Evolutionary conservation across 2,888 invertebrate genomes (phyloP).

Genomic region (Acronicta alni): DNA sequence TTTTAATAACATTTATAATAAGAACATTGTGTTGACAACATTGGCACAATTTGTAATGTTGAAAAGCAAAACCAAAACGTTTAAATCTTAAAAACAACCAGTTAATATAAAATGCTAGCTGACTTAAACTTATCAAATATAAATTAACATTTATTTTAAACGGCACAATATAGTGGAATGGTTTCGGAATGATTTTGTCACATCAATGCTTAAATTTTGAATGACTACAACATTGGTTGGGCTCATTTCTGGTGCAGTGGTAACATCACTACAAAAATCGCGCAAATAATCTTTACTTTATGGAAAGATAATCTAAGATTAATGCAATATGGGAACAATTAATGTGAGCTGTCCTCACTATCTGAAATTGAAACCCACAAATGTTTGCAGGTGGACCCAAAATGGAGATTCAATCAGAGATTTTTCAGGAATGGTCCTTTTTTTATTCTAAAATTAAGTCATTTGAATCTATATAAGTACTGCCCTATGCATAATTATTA

Average conservation of each 20-base stretch:
- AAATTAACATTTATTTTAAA: constrained; percentile 50
- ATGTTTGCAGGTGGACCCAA: constrained; percentile 33
- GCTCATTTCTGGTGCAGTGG: neutral
- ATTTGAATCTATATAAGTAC: constrained; percentile 57
- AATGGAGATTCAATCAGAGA: constrained; percentile 56
- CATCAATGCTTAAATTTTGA: constrained; percentile 49
- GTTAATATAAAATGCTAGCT: constrained; percentile 56
- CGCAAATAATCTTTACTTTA: too few species aligned
- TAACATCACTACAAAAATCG: neutral
- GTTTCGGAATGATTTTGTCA: constrained; percentile 68
- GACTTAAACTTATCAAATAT: constrained; percentile 58
- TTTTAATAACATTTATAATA: constrained; percentile 53
- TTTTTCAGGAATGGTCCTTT: constrained; percentile 43
- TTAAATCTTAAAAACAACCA: constrained; percentile 41
- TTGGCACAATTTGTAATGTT: constrained; percentile 66
- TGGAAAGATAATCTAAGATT: too few species aligned
- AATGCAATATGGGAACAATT: too few species aligned
- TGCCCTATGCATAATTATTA: constrained; percentile 38
- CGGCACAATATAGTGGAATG: constrained; percentile 69
- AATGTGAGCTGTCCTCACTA: neutral
- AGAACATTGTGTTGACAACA: constrained; percentile 52
- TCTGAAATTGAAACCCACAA: constrained; percentile 19
- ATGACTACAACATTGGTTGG: constrained; percentile 11
- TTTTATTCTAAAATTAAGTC: constrained; percentile 46
- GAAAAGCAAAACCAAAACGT: constrained; percentile 42